Percentiles rank a stretch among this genome's conserved stretches.
phyloP scores from a whole-genome alignment of 2,113 vertebrate genomes.

The Muntiacus muntjak region DNA sequence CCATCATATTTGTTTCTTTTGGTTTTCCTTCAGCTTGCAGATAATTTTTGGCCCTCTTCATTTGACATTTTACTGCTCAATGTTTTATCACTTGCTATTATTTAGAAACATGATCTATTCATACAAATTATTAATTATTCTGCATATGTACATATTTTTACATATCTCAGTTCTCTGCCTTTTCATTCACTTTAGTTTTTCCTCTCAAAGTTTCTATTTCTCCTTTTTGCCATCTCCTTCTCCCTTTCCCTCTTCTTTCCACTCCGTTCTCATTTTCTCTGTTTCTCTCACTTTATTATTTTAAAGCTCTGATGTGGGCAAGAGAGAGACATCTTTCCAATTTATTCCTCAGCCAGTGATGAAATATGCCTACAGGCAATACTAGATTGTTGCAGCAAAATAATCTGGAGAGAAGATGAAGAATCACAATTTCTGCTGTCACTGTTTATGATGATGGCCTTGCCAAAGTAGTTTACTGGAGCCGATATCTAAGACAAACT shows the following conservation, averaged over 20 bases:
- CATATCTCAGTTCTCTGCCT: neutral
- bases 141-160: neutral
- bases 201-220: neutral
- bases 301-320: neutral
- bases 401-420: constrained; percentile 25
- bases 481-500: neutral
- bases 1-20: neutral
- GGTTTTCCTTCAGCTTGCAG: neutral
- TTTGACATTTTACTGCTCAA: neutral
- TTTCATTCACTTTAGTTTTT: neutral
- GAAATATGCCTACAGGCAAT: neutral
- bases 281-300: neutral
- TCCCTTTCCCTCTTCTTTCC: neutral
- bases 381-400: constrained; percentile 12
- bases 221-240: neutral
- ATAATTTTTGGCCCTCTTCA: neutral
- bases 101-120: neutral
- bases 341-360: neutral
- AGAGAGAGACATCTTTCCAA: neutral
- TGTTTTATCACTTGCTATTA: neutral
- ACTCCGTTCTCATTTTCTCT: neutral
- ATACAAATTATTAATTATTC: neutral
- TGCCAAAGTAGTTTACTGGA: neutral
- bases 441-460: constrained; percentile 48
- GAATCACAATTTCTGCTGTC: neutral